A percentile compares a stretch with the other conserved stretches of the same genome.
phyloP scores from a whole-genome alignment of 2,888 invertebrate species.

The Dynastes maya region DNA sequence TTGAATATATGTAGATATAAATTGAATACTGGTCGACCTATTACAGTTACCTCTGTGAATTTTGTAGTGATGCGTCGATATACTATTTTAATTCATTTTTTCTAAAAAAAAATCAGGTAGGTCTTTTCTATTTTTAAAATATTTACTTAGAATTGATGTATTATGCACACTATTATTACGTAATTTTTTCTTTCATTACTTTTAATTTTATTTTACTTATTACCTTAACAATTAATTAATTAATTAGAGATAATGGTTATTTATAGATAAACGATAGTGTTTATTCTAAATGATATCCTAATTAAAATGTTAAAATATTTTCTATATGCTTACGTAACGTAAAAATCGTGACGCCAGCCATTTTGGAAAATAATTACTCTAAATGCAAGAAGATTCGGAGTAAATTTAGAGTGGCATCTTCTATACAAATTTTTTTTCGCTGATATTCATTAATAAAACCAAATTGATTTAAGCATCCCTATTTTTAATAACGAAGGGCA shows the following conservation, averaged over 20 bases:
- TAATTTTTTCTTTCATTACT: background rate
- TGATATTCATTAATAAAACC: too few relatives aligned
- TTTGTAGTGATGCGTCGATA: conserved; percentile 45
- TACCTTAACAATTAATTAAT: too few relatives aligned
- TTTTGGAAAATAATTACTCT: conserved; percentile 23
- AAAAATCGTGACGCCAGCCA: conserved; percentile 24
- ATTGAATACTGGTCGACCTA: conserved; percentile 46
- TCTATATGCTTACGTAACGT: conserved; percentile 23
- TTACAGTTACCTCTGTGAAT: conserved; percentile 44
- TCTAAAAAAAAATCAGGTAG: conserved; percentile 12
- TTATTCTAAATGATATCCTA: too few relatives aligned
- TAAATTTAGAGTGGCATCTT: too few relatives aligned
- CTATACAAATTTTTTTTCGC: too few relatives aligned
- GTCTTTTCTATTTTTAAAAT: conserved; percentile 17
- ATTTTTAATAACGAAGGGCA: too few relatives aligned
- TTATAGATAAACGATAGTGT: too few relatives aligned
- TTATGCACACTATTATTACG: too few relatives aligned
- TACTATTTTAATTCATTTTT: conserved; percentile 6
- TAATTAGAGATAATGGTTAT: too few relatives aligned
- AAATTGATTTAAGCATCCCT: too few relatives aligned
- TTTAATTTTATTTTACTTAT: background rate
- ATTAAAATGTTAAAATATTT: background rate
- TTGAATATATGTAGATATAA: conserved; percentile 43
- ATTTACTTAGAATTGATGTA: background rate
- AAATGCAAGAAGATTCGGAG: background rate